Conservation (phyloP, 2,797 vertebrate genomes). For the Hipposideros larvatus region DNA sequence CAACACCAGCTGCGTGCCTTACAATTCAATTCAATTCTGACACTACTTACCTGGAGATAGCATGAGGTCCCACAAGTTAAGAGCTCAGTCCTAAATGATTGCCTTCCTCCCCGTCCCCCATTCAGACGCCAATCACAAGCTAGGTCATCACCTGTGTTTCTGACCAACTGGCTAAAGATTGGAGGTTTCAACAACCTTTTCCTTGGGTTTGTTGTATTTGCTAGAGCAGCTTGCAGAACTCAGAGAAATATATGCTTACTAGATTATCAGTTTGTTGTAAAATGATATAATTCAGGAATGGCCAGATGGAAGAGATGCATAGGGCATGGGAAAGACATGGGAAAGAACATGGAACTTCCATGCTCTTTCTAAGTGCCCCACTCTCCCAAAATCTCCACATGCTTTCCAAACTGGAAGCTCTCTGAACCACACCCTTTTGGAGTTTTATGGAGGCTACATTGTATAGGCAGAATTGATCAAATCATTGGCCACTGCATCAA, state of each 20-base stretch:
- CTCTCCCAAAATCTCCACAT: neutral
- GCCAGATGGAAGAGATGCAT: neutral
- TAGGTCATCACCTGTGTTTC: neutral
- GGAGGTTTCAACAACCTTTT: neutral
- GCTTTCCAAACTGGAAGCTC: neutral
- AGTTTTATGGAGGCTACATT: neutral
- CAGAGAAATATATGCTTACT: neutral
- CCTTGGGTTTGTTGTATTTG: neutral
- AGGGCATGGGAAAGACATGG: neutral
- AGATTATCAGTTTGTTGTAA: neutral
- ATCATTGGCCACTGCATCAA: neutral
- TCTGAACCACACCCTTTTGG: neutral
- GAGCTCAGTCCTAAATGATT: neutral
- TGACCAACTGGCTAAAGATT: neutral
- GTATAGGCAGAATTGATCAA: neutral
- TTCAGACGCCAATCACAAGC: neutral
- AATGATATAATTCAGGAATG: neutral
- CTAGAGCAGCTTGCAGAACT: neutral
- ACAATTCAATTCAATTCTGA: neutral
- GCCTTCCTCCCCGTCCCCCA: too few relatives aligned
- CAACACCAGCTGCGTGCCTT: neutral
- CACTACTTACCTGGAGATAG: neutral
- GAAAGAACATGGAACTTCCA: neutral
- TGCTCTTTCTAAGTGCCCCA: neutral
- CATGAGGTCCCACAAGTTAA: neutral